Conservation (phyloP, 2,888 invertebrate species). For the Chouioia cunea region DNA sequence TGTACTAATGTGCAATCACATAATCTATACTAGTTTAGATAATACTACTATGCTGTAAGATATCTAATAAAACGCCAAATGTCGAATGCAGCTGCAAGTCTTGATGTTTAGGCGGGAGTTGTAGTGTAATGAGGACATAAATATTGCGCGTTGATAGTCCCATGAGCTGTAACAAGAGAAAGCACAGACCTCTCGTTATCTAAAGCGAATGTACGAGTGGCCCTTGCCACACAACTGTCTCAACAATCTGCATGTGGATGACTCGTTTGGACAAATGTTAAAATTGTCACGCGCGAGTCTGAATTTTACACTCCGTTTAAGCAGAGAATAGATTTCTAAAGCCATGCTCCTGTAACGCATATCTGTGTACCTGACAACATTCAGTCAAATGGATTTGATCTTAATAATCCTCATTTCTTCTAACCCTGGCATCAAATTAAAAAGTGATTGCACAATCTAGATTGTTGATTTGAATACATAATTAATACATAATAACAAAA, state of each 20-base stretch:
- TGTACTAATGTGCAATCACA: no score
- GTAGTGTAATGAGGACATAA: conserved; percentile 31
- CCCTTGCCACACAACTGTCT: conserved; percentile 4
- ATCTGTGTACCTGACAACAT: background rate
- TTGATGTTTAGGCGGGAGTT: conserved; percentile 18
- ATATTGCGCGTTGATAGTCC: conserved; percentile 42
- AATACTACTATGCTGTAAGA: no score
- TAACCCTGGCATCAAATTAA: no score
- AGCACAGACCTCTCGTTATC: conserved; percentile 31
- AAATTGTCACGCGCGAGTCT: conserved; percentile 9
- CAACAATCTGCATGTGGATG: background rate
- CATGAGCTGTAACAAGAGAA: conserved; percentile 36
- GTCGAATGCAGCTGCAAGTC: conserved; percentile 18
- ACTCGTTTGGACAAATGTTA: conserved; percentile 18
- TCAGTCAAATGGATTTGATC: no score
- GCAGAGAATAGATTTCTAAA: conserved; percentile 17
- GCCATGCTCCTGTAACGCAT: background rate
- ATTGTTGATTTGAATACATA: no score
- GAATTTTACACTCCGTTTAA: conserved; percentile 31
- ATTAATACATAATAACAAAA: no score
- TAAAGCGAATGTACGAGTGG: conserved; percentile 12
- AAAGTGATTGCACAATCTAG: no score
- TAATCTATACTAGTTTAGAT: no score
- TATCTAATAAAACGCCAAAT: background rate
- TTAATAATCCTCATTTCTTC: no score